Evolutionary conservation across 1,140 invertebrate genomes (phyloP), one percentile per base, ranked within the genome.

Genomic region (Eciton burchellii): DNA sequence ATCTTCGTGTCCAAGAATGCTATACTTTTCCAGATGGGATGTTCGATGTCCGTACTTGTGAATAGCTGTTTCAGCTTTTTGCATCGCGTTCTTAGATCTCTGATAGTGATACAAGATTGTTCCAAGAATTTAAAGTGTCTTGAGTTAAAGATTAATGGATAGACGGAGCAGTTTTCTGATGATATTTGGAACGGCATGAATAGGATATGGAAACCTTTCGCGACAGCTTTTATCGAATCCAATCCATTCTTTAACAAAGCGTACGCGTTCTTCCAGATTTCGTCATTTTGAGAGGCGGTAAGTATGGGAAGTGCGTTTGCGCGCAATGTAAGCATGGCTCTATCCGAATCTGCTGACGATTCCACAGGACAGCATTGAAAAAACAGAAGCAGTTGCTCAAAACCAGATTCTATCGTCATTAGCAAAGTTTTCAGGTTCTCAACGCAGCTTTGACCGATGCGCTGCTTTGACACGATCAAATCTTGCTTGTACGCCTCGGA

Each of bases 311-410:
- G 92, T 68, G 94, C 90, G 11, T 76, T 83, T 9, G 84, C 87
- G 9, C 87, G 29, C 3, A 94, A 71, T 5, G 66, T 87, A 9
- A 92, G 79, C 63, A 89, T 35, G 8, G 74, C 49, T 70, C 49
- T 43, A 9, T 86, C 35, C 24, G 29, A 92, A 88, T 65, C 93
- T 49, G 21, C 93, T 86, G 63, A 94, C 92, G 91, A 89, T 82
- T 95, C 92, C 81, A 91, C 91, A 16, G 96, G 96, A 86, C 95
- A 95, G 45, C 95, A 94, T 89, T 96, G 93, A 4, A 97, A 66
- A 12, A 96, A 92, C 0, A 96, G 83, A 76, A 94, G 85, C 45
- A 96, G 94, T 85, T 97, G 96, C 71, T 96, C 95, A 12, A 95
- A 91, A 43, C 94, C 89, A 72, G 95, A 93, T 74, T 93, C 90